phyloP scores from a whole-genome alignment of 2,113 vertebrate genomes.

The Cyanistes caeruleus region DNA sequence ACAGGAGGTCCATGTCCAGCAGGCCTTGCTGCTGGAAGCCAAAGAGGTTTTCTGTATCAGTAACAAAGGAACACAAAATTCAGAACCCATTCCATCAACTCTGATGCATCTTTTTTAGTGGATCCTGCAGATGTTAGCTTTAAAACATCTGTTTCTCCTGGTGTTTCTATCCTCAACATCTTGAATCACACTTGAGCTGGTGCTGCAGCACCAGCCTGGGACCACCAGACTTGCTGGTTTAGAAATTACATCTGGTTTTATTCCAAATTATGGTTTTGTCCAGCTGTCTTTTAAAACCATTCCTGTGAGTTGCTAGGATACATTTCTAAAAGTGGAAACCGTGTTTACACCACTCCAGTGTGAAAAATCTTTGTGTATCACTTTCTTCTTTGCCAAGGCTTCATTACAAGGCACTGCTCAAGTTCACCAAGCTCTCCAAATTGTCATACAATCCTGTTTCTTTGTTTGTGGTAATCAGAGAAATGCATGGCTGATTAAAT shows the following conservation, averaged over 20 bases:
- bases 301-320: constrained; percentile 51
- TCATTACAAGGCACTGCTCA: constrained; percentile 10
- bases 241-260: constrained; percentile 13
- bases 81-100: neutral
- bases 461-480: constrained; percentile 33
- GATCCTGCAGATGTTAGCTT: neutral
- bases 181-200: neutral
- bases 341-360: constrained; percentile 13
- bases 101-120: neutral
- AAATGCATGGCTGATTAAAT: neutral
- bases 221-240: neutral
- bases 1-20: neutral
- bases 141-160: neutral
- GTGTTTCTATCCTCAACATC: neutral
- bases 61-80: neutral
- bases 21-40: neutral
- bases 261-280: constrained; percentile 27
- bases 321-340: constrained; percentile 59
- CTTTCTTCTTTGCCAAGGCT: constrained; percentile 40
- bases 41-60: neutral
- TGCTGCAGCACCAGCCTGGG: neutral
- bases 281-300: constrained; percentile 41
- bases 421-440: constrained; percentile 17
- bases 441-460: neutral
- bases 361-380: constrained; percentile 30